Conservation (phyloP, 2,888 invertebrate species). For the Ophion slaviceki region DNA sequence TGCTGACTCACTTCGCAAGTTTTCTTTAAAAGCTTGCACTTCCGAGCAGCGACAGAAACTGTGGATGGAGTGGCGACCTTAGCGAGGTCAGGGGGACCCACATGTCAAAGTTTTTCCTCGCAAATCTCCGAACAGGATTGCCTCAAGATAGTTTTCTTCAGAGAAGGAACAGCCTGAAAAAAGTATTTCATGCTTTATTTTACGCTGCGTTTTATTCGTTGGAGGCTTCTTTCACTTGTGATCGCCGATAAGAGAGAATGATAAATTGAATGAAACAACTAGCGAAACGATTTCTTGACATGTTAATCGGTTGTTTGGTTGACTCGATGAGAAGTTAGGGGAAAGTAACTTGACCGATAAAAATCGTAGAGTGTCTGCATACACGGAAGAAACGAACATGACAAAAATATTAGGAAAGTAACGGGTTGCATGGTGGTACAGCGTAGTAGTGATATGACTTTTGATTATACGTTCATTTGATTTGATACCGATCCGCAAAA, state of each 20-base stretch:
- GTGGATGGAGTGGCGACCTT: conserved; percentile 23
- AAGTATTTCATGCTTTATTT: conserved; percentile 13
- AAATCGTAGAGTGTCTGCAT: background rate
- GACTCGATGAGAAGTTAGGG: conserved; percentile 2
- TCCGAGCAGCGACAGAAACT: conserved; percentile 27
- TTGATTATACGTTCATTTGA: background rate
- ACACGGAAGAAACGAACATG: background rate
- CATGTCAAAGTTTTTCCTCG: conserved; percentile 54
- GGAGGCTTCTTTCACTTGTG: background rate
- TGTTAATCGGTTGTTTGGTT: conserved; percentile 13
- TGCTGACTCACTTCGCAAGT: conserved; percentile 29
- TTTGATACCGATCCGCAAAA: too few species aligned
- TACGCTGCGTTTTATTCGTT: conserved; percentile 1
- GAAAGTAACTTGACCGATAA: conserved; percentile 14
- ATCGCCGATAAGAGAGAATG: conserved; percentile 1
- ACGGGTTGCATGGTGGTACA: background rate
- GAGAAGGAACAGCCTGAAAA: conserved; percentile 1
- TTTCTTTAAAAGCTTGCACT: conserved; percentile 51
- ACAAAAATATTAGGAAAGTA: background rate
- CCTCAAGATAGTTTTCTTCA: conserved; percentile 29
- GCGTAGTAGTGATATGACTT: background rate
- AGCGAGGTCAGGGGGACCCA: conserved; percentile 10
- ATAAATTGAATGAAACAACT: conserved; percentile 34
- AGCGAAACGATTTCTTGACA: conserved; percentile 29
- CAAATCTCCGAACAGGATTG: conserved; percentile 59